These are phyloP conservation scores for Gymnoscopelus microlampas DNA, from an alignment of 2,797 vertebrate genomes.

Conservation along the genomic window DNA sequence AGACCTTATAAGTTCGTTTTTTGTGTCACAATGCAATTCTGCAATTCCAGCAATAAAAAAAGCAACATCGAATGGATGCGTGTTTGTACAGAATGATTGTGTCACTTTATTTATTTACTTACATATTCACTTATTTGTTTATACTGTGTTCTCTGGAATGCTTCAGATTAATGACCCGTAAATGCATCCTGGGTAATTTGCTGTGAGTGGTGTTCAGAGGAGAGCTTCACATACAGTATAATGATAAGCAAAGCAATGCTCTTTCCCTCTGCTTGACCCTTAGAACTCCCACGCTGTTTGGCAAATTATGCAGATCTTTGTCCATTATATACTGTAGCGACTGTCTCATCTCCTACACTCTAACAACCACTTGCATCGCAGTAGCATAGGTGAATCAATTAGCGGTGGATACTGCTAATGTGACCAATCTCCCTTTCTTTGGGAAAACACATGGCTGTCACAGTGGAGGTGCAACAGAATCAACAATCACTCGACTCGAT, in stretches of 20 bases:
- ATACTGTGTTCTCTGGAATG: not conserved
- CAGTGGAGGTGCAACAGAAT: too few species aligned
- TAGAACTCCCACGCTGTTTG: conserved; percentile 37
- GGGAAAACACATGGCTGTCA: too few species aligned
- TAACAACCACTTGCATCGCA: conserved; percentile 1
- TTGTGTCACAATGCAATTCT: conserved; percentile 30
- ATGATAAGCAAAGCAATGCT: conserved; percentile 12
- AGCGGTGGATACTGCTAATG: not conserved
- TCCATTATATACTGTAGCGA: conserved; percentile 9
- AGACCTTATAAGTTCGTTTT: conserved; percentile 31
- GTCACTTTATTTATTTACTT: not conserved
- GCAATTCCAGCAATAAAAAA: conserved; percentile 35
- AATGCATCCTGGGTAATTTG: conserved; percentile 46
- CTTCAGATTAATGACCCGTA: conserved; percentile 39
- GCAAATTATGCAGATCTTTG: conserved; percentile 53
- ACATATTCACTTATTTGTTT: too few species aligned
- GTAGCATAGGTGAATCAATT: conserved; percentile 4
- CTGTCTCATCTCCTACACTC: not conserved
- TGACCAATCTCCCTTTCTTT: too few species aligned
- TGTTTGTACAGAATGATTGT: conserved; percentile 21
- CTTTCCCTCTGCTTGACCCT: conserved; percentile 56
- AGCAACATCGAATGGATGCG: not conserved
- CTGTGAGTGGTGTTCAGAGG: conserved; percentile 35
- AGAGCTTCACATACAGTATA: conserved; percentile 24
- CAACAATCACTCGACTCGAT: too few species aligned